phyloP scores from a whole-genome alignment of 2,113 vertebrate species.

The Hippocampus mohnikei region DNA sequence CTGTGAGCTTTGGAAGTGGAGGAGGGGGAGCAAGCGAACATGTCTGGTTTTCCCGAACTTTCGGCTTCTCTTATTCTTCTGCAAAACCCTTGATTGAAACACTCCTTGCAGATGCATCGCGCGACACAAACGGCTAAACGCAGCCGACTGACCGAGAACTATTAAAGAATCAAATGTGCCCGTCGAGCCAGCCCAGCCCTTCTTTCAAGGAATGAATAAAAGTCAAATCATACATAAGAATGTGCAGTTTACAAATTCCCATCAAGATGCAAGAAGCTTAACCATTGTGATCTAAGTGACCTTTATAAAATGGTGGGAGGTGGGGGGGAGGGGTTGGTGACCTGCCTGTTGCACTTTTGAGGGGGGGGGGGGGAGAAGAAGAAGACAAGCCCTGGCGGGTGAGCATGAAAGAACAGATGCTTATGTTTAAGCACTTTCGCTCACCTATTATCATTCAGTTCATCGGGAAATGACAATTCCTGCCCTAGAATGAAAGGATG shows the following conservation, averaged over 20 bases:
- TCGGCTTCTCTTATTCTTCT: slow-evolving; percentile 3
- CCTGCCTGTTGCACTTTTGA: slow-evolving; percentile 2
- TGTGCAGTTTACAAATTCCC: not conserved
- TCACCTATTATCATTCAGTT: not conserved
- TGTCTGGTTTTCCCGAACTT: slow-evolving; percentile 12
- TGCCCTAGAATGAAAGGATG: too few relatives aligned
- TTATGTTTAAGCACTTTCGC: not conserved
- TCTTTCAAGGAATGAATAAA: not conserved
- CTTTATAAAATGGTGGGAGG: not conserved
- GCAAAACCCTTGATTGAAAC: not conserved
- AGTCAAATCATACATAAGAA: not conserved
- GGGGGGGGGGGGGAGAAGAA: not conserved
- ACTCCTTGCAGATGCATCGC: not conserved
- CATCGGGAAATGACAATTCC: too few relatives aligned
- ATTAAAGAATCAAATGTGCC: too few relatives aligned
- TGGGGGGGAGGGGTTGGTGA: slow-evolving; percentile 5
- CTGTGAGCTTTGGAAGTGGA: slow-evolving; percentile 32
- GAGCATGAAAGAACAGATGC: slow-evolving; percentile 9
- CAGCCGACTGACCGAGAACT: too few relatives aligned
- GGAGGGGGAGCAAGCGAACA: slow-evolving; percentile 45
- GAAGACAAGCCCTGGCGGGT: slow-evolving; percentile 56
- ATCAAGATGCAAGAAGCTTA: not conserved
- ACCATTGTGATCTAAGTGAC: slow-evolving; percentile 32
- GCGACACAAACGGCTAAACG: too few relatives aligned
- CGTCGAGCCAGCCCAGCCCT: too few relatives aligned